Conservation (phyloP, 1,140 invertebrate species). For the Neodiprion fabricii region DNA sequence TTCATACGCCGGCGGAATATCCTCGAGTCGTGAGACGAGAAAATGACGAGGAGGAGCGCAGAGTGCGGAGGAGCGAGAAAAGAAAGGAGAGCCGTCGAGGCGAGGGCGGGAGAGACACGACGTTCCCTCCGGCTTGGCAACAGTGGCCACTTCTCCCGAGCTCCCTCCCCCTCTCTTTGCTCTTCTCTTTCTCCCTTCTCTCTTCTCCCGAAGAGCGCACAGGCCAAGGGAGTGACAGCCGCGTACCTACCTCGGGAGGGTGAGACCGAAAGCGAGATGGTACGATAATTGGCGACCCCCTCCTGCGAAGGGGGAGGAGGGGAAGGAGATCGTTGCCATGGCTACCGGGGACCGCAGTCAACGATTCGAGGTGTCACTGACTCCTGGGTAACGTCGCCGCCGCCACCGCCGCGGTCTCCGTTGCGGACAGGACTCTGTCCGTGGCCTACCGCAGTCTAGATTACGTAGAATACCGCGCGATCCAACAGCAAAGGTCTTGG, state of each 20-base stretch:
- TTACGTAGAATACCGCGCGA: no score
- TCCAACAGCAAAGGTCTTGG: no score
- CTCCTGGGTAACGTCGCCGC: constrained; percentile 44
- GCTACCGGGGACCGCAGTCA: constrained; percentile 54
- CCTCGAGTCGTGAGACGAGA: constrained; percentile 15
- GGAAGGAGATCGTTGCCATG: constrained; percentile 55
- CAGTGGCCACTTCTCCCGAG: constrained; percentile 41
- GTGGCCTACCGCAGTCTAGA: no score
- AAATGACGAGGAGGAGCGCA: constrained; percentile 25
- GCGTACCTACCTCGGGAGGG: constrained; percentile 17
- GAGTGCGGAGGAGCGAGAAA: constrained; percentile 16
- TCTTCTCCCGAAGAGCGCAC: constrained; percentile 7
- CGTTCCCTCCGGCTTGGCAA: constrained; percentile 41
- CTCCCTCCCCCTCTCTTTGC: constrained; percentile 12
- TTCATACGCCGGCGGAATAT: constrained; percentile 14
- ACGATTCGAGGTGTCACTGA: constrained; percentile 62
- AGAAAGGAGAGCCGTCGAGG: constrained; percentile 15
- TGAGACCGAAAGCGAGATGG: constrained; percentile 44
- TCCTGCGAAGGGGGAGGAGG: constrained; percentile 25
- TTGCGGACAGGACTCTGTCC: no score
- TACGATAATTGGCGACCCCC: constrained; percentile 49
- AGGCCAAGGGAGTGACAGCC: constrained; percentile 21
- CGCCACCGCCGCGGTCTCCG: neutral
- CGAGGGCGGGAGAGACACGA: constrained; percentile 24
- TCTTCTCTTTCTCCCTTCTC: neutral